Base-by-base conservation (phyloP, 1,140 invertebrate genomes). In the Anoplolepis gracilipes region DNA sequence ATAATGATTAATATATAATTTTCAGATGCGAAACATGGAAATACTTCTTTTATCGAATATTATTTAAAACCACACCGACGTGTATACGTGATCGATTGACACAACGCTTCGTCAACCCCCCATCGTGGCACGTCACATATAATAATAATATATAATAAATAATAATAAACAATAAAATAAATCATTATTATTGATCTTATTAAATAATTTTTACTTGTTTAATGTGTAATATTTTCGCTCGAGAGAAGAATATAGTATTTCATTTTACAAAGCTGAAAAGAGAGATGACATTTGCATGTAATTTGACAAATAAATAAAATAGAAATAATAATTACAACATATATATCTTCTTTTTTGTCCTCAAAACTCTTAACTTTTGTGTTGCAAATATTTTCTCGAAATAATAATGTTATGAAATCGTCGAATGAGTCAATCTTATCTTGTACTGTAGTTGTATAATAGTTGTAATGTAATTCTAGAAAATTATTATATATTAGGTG, bases 81-180 rank as follows among this genome's bases (percentile, higher is more conserved):
- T 87, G 85, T 0, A 7, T 96, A n/a, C 91, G 95, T 11, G 96
- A 97, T 88, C 94, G 92, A 93, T 91, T 97, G 5, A 92, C 96
- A 1, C 82, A 93, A 10, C 94, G 89, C 79, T 97, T 97, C 87
- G 94, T 96, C 36, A 89, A 90, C 6, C 93, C 96, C 93, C 96
- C 96, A 0, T 5, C 22, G 11, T 94, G 93, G 92, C 90, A 90
- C n/a, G n/a, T n/a, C n/a, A n/a, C n/a, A n/a, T n/a, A n/a, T n/a
- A n/a, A n/a, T n/a, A n/a, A n/a, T n/a, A n/a, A n/a, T n/a, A n/a
- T n/a, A n/a, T n/a, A n/a, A n/a, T n/a, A n/a, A n/a, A n/a, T n/a
- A n/a, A n/a, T n/a, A n/a, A n/a, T n/a, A 28, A 13, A 33, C 16
- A 10, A 28, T 4, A 30, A 79, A 55, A n/a, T 79, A 25, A 81